A percentile compares a stretch with the other conserved stretches of the same genome.
Evolutionary conservation across 2,113 vertebrate species (phyloP).

Genomic region (Oncorhynchus nerka): DNA sequence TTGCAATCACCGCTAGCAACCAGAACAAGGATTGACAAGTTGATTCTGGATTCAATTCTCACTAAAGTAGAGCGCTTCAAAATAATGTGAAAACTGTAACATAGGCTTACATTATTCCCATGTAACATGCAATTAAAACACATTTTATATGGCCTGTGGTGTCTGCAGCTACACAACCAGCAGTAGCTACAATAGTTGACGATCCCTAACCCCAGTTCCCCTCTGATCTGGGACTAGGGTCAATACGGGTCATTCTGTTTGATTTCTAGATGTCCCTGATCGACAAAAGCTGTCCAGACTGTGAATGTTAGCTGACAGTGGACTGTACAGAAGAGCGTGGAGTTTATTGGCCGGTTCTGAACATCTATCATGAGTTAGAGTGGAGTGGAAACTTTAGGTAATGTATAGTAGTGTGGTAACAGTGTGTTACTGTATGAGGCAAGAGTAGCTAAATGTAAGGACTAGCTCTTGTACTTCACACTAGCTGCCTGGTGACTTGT

Average conservation of each 20-base stretch:
- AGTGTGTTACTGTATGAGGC: not conserved
- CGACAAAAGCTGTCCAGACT: constrained; percentile 49
- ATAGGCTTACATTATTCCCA: not conserved
- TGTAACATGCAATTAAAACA: too few relatives aligned
- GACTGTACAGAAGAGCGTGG: constrained; percentile 21
- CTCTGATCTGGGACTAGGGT: not conserved
- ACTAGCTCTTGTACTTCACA: too few relatives aligned
- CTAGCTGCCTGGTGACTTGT: too few relatives aligned
- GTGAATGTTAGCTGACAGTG: constrained; percentile 38
- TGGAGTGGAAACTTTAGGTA: constrained; percentile 41
- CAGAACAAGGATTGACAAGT: not conserved
- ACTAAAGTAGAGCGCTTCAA: not conserved
- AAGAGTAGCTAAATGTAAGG: not conserved
- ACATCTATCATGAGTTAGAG: not conserved
- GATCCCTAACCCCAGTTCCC: not conserved
- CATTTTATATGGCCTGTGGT: too few relatives aligned
- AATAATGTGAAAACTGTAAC: not conserved
- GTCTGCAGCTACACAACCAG: too few relatives aligned
- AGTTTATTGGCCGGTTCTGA: not conserved
- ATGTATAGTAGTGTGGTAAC: not conserved
- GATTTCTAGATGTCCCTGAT: constrained; percentile 42
- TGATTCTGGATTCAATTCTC: not conserved
- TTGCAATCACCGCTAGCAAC: too few relatives aligned
- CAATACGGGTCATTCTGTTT: constrained; percentile 29
- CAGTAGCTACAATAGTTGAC: too few relatives aligned